These are phyloP conservation scores for Xylocampa areola DNA, from an alignment of 2,888 invertebrate species.

Conservation along the genomic window DNA sequence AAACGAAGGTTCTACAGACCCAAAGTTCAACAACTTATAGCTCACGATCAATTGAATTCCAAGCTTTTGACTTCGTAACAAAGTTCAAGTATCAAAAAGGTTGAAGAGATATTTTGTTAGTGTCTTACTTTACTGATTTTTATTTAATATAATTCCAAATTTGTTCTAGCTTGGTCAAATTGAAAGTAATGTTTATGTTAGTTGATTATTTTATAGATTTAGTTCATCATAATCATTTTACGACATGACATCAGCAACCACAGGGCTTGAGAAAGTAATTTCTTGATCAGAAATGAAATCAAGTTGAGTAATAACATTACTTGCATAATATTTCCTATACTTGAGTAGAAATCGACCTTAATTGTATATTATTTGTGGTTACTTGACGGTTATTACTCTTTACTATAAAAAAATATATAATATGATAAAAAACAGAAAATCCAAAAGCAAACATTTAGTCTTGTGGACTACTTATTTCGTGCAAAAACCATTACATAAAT, in stretches of 20 bases:
- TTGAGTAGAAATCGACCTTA: constrained; percentile 25
- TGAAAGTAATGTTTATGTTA: too few relatives aligned
- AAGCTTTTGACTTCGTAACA: constrained; percentile 1
- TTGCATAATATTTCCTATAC: constrained; percentile 17
- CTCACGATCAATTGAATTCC: background rate
- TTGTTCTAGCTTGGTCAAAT: too few relatives aligned
- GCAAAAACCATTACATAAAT: too few relatives aligned
- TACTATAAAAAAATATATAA: constrained; percentile 11
- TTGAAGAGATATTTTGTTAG: too few relatives aligned
- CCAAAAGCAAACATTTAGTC: too few relatives aligned
- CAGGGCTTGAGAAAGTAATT: background rate
- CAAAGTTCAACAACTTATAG: background rate
- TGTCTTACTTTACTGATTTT: too few relatives aligned
- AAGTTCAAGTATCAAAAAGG: constrained; percentile 4
- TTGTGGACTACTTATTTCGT: too few relatives aligned
- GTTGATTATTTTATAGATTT: too few relatives aligned
- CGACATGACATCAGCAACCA: background rate
- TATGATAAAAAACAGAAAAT: too few relatives aligned
- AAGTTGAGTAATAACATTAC: background rate
- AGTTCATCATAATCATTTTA: background rate
- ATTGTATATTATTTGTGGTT: constrained; percentile 17
- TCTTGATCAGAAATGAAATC: background rate
- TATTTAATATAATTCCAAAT: too few relatives aligned
- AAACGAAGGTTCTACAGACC: background rate
- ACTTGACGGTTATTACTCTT: constrained; percentile 13